These are phyloP conservation scores for Oscheius sp. DNA, from an alignment of 1,140 invertebrate species.

Conservation along the genomic window DNA sequence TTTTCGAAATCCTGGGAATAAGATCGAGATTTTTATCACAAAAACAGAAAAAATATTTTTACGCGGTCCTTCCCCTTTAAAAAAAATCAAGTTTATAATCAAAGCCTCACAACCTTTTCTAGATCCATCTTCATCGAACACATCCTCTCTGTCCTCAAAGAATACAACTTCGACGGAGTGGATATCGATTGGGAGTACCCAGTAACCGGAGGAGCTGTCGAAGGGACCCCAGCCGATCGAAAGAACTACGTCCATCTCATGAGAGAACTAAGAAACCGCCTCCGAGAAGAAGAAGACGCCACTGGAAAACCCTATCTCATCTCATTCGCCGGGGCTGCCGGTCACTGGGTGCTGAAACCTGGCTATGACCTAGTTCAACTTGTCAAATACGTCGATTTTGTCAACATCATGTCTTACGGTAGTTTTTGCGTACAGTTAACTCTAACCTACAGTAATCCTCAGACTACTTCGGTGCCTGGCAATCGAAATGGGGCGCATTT, in stretches of 20 bases:
- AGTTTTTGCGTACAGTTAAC: no score
- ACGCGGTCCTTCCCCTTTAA: no score
- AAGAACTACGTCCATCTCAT: constrained; percentile 46
- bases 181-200: constrained; percentile 72
- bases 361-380: constrained; percentile 49
- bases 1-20: no score
- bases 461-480: constrained; percentile 52
- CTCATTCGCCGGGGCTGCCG: constrained; percentile 55
- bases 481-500: constrained; percentile 54
- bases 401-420: constrained; percentile 58
- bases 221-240: constrained; percentile 55
- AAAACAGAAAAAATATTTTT: no score
- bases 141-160: constrained; percentile 35
- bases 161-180: constrained; percentile 43
- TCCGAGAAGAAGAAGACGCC: constrained; percentile 34
- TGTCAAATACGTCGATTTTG: constrained; percentile 52
- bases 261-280: constrained; percentile 42
- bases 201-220: constrained; percentile 67
- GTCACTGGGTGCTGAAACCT: constrained; percentile 58
- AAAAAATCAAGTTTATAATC: no score
- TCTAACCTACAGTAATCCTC: not conserved
- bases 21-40: no score
- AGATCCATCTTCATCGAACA: constrained; percentile 42
- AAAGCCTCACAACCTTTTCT: no score
- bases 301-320: constrained; percentile 33